Percentiles rank a stretch among this genome's conserved stretches.
Conservation (phyloP, 2,113 vertebrate genomes). For the Leuciscus idus region DNA sequence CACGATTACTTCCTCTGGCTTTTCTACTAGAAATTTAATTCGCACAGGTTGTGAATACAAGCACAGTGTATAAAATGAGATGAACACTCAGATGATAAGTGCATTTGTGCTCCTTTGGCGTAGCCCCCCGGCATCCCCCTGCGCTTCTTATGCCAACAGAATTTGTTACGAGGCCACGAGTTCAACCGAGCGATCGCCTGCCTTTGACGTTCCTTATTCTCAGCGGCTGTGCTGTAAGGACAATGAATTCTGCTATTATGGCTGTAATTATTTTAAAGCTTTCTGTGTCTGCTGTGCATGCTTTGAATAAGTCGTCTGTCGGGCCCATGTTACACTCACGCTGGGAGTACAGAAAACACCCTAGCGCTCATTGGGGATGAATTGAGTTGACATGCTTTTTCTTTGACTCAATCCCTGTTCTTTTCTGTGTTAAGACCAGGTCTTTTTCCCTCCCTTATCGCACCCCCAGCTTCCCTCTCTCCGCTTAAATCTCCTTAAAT, state of each 20-base stretch:
- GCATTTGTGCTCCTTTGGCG: not conserved
- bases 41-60: not conserved
- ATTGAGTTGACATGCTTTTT: slow-evolving; percentile 56
- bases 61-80: slow-evolving; percentile 26
- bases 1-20: slow-evolving; percentile 26
- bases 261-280: slow-evolving; percentile 68
- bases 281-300: slow-evolving; percentile 55
- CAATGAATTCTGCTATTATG: slow-evolving; percentile 53
- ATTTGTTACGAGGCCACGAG: slow-evolving; percentile 42
- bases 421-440: slow-evolving; percentile 53
- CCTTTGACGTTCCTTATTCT: slow-evolving; percentile 25
- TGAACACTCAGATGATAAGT: slow-evolving; percentile 12
- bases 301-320: slow-evolving; percentile 41
- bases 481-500: slow-evolving; percentile 61
- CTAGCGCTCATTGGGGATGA: slow-evolving; percentile 54
- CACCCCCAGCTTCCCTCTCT: slow-evolving; percentile 58
- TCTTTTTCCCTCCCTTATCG: slow-evolving; percentile 64
- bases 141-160: slow-evolving; percentile 6
- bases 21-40: slow-evolving; percentile 3
- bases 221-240: slow-evolving; percentile 42
- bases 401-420: slow-evolving; percentile 62
- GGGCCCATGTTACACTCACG: slow-evolving; percentile 44
- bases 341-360: slow-evolving; percentile 55
- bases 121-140: not conserved
- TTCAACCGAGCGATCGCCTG: slow-evolving; percentile 9